Evolutionary conservation across 1,140 invertebrate genomes (phyloP), one percentile per base, ranked within the genome.

Genomic region (Pseudomyrmex flavicornis): DNA sequence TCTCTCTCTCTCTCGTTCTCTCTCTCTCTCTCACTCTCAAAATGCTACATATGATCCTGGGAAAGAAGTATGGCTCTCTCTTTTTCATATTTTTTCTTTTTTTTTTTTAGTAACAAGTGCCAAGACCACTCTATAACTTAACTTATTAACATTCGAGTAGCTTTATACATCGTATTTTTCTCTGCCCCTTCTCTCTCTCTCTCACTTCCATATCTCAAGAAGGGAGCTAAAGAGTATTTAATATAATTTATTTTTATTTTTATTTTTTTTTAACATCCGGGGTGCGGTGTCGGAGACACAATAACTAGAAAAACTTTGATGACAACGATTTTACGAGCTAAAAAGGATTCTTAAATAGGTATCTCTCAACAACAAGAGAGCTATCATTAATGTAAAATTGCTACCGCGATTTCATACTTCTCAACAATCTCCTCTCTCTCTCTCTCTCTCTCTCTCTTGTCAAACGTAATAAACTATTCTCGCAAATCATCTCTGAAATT

Each of bases 31-130:
- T 74, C 61, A 73, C 58, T 82, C 15, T 77, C 35, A 82, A 87
- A 58, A 74, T 85, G 74, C 59, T 73, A 84, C 72, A 52, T 76
- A 76, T 87, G 54, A 56, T 85, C 54, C 68, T 65, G 72, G 61
- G 52, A 76, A 85, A 88, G 68, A 76, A 88, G 77, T 77, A 87
- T 85, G 65, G 75, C 77, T 82, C 87, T 82, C 52, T 85, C 20
- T 74, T 52, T 50, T 68, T 7, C 35, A 35, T 35, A 26, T 26
- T 26, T 35, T 35, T 7, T 7, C 2, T 26, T 2, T 26, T 35
- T 20, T 44, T 70, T 52, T 20, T 87, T 86, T 50, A 68, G 73
- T 82, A 74, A 73, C 79, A 82, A 73, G 69, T 82, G 70, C 48
- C 70, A 74, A 73, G n/a, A 82, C 46, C 79, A 56, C 35, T 35